Percentiles rank a stretch among this genome's conserved stretches.
Evolutionary conservation across 2,888 invertebrate genomes (phyloP).

Genomic region (Hirtodrosophila cameraria): DNA sequence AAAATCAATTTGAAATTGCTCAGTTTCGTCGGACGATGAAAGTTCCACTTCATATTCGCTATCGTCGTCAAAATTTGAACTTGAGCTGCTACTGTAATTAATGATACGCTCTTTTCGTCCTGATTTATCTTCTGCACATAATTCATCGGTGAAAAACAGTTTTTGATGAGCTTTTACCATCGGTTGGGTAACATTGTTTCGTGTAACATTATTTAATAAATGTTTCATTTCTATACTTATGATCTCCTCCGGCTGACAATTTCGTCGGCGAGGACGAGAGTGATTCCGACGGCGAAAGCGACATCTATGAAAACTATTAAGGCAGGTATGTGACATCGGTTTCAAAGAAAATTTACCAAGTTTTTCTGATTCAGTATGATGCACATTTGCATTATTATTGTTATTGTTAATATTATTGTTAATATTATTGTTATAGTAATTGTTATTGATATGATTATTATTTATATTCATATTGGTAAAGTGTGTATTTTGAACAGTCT

Average conservation of each 20-base stretch:
- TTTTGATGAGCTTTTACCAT: conserved; percentile 55
- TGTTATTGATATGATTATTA: background rate
- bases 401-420: no score
- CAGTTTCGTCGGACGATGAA: background rate
- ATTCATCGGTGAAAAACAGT: conserved; percentile 75
- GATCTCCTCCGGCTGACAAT: conserved; percentile 1
- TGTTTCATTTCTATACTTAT: conserved; percentile 56
- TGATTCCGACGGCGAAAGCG: conserved; percentile 5
- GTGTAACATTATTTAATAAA: conserved; percentile 32
- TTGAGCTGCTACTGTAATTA: conserved; percentile 76
- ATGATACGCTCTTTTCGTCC: conserved; percentile 56
- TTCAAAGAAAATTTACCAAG: no score
- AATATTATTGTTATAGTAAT: background rate
- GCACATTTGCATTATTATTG: no score
- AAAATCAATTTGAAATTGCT: conserved; percentile 1
- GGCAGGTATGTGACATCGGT: conserved; percentile 9
- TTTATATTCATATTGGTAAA: conserved; percentile 1
- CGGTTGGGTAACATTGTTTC: background rate
- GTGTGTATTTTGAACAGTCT: conserved; percentile 8
- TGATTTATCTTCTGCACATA: conserved; percentile 39
- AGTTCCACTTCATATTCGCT: conserved; percentile 19
- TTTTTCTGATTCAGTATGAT: no score
- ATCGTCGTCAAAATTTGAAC: conserved; percentile 54
- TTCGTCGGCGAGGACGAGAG: conserved; percentile 1
- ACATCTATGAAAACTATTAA: conserved; percentile 11